phyloP scores from a whole-genome alignment of 92 coral and sea anemone species.

The Zoanthus gigantus region DNA sequence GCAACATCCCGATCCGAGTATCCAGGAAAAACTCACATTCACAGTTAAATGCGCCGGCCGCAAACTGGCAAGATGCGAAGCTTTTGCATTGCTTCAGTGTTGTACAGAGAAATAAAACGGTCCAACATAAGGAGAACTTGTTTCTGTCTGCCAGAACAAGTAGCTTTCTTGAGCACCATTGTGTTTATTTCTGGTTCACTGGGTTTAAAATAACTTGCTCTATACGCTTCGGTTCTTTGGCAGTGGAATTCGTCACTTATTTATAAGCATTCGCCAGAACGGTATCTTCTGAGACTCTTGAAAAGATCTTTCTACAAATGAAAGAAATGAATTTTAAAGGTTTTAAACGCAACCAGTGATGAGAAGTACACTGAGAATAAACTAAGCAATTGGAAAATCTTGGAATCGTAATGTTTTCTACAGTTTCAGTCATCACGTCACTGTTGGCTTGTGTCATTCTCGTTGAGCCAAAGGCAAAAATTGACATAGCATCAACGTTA shows the following conservation, averaged over 20 bases:
- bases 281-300: background rate
- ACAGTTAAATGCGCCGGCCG: background rate
- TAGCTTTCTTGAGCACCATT: constrained; percentile 3
- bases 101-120: background rate
- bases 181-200: constrained; percentile 44
- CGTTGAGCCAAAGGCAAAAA: constrained; percentile 34
- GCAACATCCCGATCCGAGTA: background rate
- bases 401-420: constrained; percentile 24
- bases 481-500: constrained; percentile 28
- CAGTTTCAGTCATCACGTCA: background rate
- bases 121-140: background rate
- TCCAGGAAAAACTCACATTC: background rate
- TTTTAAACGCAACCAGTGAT: background rate
- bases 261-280: constrained; percentile 11
- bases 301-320: constrained; percentile 7
- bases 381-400: background rate
- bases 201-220: constrained; percentile 29
- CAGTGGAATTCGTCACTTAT: constrained; percentile 34
- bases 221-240: constrained; percentile 37
- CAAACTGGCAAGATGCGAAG: background rate
- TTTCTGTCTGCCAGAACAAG: background rate
- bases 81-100: background rate
- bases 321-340: background rate
- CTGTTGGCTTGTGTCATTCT: constrained; percentile 31
- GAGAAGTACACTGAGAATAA: background rate